Evolutionary conservation across 2,113 vertebrate species (phyloP).

Genomic region (Butastur rufipennis): DNA sequence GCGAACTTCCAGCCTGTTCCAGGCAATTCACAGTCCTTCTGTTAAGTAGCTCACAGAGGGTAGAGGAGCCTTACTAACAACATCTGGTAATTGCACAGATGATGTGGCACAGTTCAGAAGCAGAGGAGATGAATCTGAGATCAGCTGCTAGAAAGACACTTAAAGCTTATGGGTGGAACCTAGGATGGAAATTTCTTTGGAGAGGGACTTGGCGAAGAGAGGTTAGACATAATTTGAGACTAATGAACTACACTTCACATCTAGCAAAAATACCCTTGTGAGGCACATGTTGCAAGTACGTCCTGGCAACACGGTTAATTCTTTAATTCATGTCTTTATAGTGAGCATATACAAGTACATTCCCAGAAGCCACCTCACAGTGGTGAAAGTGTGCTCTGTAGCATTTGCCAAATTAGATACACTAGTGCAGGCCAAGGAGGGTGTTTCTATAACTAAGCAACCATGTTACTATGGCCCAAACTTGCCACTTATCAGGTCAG

Average conservation of each 20-base stretch:
- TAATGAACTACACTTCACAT: not conserved
- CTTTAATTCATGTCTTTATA: not conserved
- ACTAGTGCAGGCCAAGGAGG: not conserved
- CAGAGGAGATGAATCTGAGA: not conserved
- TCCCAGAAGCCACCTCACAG: not conserved
- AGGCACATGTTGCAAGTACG: not conserved
- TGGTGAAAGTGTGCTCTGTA: not conserved
- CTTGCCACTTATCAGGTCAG: not conserved
- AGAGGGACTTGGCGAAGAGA: not conserved
- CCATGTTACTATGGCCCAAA: not conserved
- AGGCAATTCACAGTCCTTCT: not conserved
- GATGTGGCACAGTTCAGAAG: not conserved
- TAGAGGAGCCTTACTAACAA: not conserved
- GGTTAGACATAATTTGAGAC: not conserved
- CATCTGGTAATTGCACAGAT: not conserved
- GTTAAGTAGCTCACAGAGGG: not conserved
- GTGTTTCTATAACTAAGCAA: not conserved
- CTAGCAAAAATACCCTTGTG: not conserved
- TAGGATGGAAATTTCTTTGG: not conserved
- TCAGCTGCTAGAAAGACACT: not conserved
- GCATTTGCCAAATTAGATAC: not conserved
- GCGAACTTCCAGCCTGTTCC: not conserved
- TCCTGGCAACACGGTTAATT: not conserved
- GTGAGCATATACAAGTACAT: accelerated
- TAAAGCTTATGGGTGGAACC: not conserved